phyloP scores from a whole-genome alignment of 1,140 invertebrate species.

The Euwallacea similis region DNA sequence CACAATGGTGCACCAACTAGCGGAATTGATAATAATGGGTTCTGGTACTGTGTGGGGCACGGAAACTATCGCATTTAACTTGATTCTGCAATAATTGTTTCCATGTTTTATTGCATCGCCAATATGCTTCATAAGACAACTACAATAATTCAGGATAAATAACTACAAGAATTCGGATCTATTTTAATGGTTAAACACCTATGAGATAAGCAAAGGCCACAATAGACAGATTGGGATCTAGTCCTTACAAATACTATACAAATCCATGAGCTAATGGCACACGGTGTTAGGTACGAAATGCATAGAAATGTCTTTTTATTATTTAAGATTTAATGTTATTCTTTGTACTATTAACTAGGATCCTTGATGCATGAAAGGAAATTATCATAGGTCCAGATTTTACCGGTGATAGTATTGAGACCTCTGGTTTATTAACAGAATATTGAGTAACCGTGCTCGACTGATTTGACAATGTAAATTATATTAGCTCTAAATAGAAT shows the following conservation, averaged over 20 bases:
- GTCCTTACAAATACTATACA: conserved; percentile 33
- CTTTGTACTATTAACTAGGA: conserved; percentile 26
- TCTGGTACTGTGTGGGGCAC: too few relatives aligned
- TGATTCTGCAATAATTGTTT: too few relatives aligned
- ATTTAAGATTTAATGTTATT: conserved; percentile 28
- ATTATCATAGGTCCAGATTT: conserved; percentile 24
- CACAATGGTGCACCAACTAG: conserved; percentile 16
- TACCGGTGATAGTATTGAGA: conserved; percentile 10
- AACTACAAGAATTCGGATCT: too few relatives aligned
- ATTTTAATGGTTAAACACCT: conserved; percentile 10
- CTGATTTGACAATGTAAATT: too few relatives aligned
- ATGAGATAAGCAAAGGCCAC: conserved; percentile 18
- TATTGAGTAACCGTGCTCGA: too few relatives aligned
- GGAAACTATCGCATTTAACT: too few relatives aligned
- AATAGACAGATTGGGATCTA: conserved; percentile 32
- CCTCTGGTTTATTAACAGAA: not conserved
- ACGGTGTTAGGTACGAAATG: conserved; percentile 29
- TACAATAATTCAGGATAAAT: too few relatives aligned
- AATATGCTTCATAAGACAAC: too few relatives aligned
- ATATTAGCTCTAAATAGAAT: too few relatives aligned
- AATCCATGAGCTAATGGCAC: conserved; percentile 27
- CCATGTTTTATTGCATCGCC: too few relatives aligned
- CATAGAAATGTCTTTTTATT: conserved; percentile 27
- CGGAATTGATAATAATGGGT: not conserved
- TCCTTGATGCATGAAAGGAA: conserved; percentile 30